Percentiles rank a stretch among this genome's conserved stretches.
Evolutionary conservation across 2,797 vertebrate genomes (phyloP).

Genomic region (Lithobates pipiens): DNA sequence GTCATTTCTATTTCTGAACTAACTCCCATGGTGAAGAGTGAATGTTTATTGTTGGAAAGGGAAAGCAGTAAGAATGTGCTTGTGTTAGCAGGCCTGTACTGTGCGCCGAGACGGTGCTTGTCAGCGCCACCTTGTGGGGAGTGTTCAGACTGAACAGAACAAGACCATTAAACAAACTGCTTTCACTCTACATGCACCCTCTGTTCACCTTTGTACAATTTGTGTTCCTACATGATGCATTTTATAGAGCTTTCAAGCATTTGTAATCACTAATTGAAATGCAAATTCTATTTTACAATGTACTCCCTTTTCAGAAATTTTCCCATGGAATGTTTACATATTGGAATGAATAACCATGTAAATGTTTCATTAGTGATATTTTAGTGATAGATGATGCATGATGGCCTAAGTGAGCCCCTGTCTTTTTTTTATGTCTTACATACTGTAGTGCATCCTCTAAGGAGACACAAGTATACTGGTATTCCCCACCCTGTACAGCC

Average conservation of each 20-base stretch:
- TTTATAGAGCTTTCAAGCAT: neutral
- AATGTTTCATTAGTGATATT: too few species aligned
- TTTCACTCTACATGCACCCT: neutral
- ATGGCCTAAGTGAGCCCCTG: too few species aligned
- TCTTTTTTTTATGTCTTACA: too few species aligned
- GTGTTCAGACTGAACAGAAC: neutral
- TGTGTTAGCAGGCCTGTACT: neutral
- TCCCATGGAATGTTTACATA: too few species aligned
- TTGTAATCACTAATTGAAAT: neutral
- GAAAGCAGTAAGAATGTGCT: neutral
- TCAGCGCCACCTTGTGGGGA: neutral
- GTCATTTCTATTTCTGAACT: too few species aligned
- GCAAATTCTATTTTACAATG: neutral
- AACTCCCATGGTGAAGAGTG: neutral
- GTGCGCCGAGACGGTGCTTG: neutral
- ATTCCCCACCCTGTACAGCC: too few species aligned
- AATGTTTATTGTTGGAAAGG: neutral
- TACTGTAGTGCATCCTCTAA: too few species aligned
- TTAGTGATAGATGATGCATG: too few species aligned
- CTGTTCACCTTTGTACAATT: neutral
- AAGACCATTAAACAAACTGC: neutral
- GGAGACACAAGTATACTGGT: too few species aligned
- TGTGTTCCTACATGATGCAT: neutral
- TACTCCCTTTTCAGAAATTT: too few species aligned
- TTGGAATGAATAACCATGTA: too few species aligned